These are phyloP conservation scores for Neogale vison DNA, from an alignment of 2,113 vertebrate genomes.

Conservation along the genomic window DNA sequence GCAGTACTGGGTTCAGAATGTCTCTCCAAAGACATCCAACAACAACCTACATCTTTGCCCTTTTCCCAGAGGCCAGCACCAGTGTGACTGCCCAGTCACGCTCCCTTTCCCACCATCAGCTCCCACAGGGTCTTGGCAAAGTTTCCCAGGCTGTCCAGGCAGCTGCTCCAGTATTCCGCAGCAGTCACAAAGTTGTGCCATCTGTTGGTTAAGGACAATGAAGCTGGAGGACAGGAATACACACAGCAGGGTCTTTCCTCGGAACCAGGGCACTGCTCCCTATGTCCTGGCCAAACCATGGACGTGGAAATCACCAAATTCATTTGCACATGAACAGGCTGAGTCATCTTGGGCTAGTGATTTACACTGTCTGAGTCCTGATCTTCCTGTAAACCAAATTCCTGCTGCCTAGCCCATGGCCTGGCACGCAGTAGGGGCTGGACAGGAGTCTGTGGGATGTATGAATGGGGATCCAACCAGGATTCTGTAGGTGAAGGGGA, in stretches of 20 bases:
- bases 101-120: background rate
- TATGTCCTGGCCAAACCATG: background rate
- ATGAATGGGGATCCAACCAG: background rate
- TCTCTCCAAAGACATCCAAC: background rate
- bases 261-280: background rate
- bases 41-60: background rate
- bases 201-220: background rate
- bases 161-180: background rate
- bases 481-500: background rate
- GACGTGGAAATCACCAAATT: background rate
- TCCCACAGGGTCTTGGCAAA: background rate
- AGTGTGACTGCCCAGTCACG: background rate
- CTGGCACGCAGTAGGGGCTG: background rate
- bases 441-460: background rate
- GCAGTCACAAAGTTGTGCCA: background rate
- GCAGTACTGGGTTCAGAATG: background rate
- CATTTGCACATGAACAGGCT: background rate
- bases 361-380: background rate
- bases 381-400: slow-evolving; percentile 11
- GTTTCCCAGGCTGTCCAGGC: background rate
- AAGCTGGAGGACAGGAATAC: background rate
- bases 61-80: background rate
- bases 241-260: background rate
- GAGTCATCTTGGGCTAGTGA: background rate
- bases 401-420: background rate